These are phyloP conservation scores for Conops quadrifasciatus DNA, from an alignment of 2,888 invertebrate species.

Conservation along the genomic window DNA sequence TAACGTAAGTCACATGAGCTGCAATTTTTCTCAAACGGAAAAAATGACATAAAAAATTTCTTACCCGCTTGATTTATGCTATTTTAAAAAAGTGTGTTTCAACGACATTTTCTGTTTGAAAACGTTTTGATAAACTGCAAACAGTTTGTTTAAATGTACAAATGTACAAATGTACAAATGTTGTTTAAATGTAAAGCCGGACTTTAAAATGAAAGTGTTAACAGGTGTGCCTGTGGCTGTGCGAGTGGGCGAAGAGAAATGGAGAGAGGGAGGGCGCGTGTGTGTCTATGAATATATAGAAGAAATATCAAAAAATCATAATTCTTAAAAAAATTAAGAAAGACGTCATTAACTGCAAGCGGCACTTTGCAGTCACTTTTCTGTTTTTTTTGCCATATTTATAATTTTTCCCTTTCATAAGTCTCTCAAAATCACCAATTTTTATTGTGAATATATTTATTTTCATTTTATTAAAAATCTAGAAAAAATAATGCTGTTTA, in stretches of 20 bases:
- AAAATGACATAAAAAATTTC: slow-evolving; percentile 15
- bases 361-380: no score
- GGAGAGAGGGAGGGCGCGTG: background rate
- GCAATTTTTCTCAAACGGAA: slow-evolving; percentile 14
- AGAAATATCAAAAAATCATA: background rate
- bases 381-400: no score
- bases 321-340: no score
- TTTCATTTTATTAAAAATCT: no score
- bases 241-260: background rate
- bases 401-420: no score
- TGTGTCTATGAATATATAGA: background rate
- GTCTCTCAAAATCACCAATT: no score
- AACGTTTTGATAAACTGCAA: slow-evolving; percentile 26
- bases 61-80: slow-evolving; percentile 30
- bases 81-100: slow-evolving; percentile 33
- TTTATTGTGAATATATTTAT: no score
- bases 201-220: background rate
- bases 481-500: no score
- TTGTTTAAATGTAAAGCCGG: no score
- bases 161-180: background rate
- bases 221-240: background rate
- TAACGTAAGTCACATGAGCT: slow-evolving; percentile 33
- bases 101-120: slow-evolving; percentile 12
- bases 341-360: no score
- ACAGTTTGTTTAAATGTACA: slow-evolving; percentile 34